These are phyloP conservation scores for Grapholita molesta DNA, from an alignment of 1,140 invertebrate genomes.

Conservation along the genomic window DNA sequence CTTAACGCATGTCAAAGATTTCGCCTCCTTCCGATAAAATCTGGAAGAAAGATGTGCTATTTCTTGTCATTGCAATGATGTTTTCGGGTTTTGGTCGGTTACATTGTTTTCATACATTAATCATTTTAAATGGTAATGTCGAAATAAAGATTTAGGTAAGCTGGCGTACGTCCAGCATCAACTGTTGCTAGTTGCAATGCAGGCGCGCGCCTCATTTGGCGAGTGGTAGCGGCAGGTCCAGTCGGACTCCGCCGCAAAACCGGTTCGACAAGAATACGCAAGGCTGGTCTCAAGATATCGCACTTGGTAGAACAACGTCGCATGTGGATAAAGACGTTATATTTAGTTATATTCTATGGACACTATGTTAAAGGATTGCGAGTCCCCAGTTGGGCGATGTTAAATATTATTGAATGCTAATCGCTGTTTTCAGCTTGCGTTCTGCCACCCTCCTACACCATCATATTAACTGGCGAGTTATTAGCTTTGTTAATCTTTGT, in stretches of 20 bases:
- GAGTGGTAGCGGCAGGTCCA: slow-evolving; percentile 64
- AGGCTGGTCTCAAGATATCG: slow-evolving; percentile 48
- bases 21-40: background rate
- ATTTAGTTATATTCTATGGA: slow-evolving; percentile 30
- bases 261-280: slow-evolving; percentile 70
- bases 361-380: slow-evolving; percentile 32
- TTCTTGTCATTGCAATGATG: background rate
- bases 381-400: slow-evolving; percentile 36
- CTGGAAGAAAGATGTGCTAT: background rate
- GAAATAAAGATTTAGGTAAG: background rate
- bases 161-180: slow-evolving; percentile 41
- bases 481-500: background rate
- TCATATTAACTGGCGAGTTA: slow-evolving; percentile 14
- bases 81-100: background rate
- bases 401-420: slow-evolving; percentile 70
- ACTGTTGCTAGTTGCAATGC: slow-evolving; percentile 58
- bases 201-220: slow-evolving; percentile 65
- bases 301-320: background rate
- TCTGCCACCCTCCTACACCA: slow-evolving; percentile 31
- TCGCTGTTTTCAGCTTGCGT: slow-evolving; percentile 39
- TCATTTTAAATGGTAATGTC: slow-evolving; percentile 8
- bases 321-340: background rate
- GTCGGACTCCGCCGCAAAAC: slow-evolving; percentile 60
- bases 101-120: slow-evolving; percentile 19
- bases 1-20: background rate